Percentiles rank a stretch among this genome's conserved stretches.
phyloP scores from a whole-genome alignment of 2,113 vertebrate species.

The cat (Felis catus) region F.catus_Fca126_mat1.0 CM031426.1:59522501-59523000 shows the following conservation, averaged over 20 bases:
- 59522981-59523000: background rate
- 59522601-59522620: accelerated
- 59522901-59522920: background rate
- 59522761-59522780: background rate
- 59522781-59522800: background rate
- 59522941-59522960: background rate
- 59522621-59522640: accelerated
- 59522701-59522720: background rate
- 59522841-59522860: background rate
- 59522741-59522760: background rate
- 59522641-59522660: too few relatives aligned
- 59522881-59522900: background rate
- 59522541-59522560: background rate
- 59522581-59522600: background rate
- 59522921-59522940: background rate
- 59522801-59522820: background rate
- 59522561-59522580: accelerated
- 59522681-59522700: background rate
- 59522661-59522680: background rate
- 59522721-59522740: background rate
- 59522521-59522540: background rate
- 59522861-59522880: background rate
- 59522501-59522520: background rate
- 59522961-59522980: background rate
- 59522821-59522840: background rate